Evolutionary conservation across 2,797 vertebrate genomes (phyloP).

Genomic region (Parauchenoglanis punctatus): DNA sequence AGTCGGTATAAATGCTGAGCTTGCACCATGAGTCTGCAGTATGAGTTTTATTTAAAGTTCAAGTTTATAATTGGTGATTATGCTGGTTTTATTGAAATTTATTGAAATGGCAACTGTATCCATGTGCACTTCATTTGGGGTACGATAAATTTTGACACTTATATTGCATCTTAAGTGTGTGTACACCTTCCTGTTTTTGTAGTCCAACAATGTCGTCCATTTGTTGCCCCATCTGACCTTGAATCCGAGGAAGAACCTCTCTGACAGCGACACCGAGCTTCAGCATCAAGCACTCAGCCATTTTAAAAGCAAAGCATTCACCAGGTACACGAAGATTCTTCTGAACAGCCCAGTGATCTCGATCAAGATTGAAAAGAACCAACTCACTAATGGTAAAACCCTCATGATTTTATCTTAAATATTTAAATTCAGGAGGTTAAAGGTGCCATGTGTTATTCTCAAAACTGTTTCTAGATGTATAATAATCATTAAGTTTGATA

Average conservation of each 20-base stretch:
- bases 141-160: neutral
- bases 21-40: neutral
- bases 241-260: rapidly evolving
- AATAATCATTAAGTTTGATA: neutral
- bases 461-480: neutral
- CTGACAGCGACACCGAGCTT: conserved; percentile 62
- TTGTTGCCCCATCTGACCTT: neutral
- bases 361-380: conserved; percentile 58
- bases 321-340: conserved; percentile 73
- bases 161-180: neutral
- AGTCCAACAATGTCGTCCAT: conserved; percentile 73
- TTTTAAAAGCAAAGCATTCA: conserved; percentile 63
- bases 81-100: neutral
- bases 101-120: neutral
- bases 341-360: conserved; percentile 33
- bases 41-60: neutral
- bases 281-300: conserved; percentile 54
- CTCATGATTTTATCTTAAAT: neutral
- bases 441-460: neutral
- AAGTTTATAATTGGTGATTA: neutral
- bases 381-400: conserved; percentile 51
- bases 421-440: neutral
- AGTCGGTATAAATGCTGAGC: neutral
- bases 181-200: conserved; percentile 30
- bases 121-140: neutral